phyloP scores from a whole-genome alignment of 2,113 vertebrate species.

The Elephantulus edwardii region DNA sequence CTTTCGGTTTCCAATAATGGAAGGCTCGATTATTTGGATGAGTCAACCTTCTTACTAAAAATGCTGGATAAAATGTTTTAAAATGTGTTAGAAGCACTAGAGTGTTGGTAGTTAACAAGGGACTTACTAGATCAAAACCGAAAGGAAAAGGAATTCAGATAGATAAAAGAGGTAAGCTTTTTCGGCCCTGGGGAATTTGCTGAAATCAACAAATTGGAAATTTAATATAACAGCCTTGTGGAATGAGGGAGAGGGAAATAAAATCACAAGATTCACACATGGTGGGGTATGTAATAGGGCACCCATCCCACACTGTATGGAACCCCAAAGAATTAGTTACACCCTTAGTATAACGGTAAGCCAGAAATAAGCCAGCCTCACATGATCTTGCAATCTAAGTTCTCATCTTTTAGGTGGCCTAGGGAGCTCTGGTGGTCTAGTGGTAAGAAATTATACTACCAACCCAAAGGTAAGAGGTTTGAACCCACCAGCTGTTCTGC shows the following conservation, averaged over 20 bases:
- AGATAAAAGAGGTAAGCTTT: neutral
- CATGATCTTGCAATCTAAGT: neutral
- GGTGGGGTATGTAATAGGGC: neutral
- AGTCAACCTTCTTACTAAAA: neutral
- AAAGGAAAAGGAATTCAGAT: neutral
- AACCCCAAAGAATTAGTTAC: neutral
- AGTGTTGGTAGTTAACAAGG: neutral
- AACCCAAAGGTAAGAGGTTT: no score
- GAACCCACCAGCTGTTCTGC: no score
- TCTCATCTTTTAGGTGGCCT: neutral
- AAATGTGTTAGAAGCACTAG: neutral
- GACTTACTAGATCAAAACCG: neutral
- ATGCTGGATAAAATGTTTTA: neutral
- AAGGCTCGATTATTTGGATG: neutral
- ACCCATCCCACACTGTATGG: neutral
- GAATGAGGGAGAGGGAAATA: constrained; percentile 22
- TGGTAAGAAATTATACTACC: no score
- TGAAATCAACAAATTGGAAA: neutral
- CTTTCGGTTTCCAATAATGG: neutral
- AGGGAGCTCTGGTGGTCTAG: no score
- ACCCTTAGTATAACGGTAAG: neutral
- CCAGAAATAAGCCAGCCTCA: neutral
- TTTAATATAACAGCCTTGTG: constrained; percentile 23
- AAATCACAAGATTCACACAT: constrained; percentile 15
- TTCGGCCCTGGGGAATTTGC: neutral